A percentile compares a stretch with the other conserved stretches of the same genome.
phyloP scores from a whole-genome alignment of 2,888 invertebrate genomes.

The Fragum fragum region DNA sequence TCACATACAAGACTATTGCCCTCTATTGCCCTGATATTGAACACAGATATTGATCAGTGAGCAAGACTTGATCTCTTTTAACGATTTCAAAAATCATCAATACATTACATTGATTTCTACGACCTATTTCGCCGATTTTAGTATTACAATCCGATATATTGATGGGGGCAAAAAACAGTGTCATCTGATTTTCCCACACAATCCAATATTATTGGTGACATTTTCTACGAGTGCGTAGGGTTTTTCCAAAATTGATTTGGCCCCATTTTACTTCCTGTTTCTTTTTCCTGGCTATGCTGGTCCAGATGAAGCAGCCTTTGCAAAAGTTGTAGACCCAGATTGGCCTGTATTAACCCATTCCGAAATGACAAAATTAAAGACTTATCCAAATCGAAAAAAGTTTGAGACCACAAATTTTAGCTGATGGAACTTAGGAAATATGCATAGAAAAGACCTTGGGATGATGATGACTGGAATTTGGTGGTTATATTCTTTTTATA shows the following conservation, averaged over 20 bases:
- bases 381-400: too few relatives aligned
- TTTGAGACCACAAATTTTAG: too few relatives aligned
- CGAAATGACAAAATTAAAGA: too few relatives aligned
- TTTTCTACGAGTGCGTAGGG: background rate
- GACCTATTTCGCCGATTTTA: conserved; percentile 28
- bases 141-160: conserved; percentile 41
- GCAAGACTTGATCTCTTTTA: conserved; percentile 14
- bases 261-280: conserved; percentile 8
- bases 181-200: conserved; percentile 24
- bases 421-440: too few relatives aligned
- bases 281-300: background rate
- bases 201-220: conserved; percentile 27
- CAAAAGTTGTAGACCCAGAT: background rate
- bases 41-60: background rate
- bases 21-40: conserved; percentile 19
- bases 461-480: too few relatives aligned
- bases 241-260: conserved; percentile 22
- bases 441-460: too few relatives aligned
- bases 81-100: conserved; percentile 49
- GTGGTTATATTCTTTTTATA: too few relatives aligned
- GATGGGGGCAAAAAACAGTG: conserved; percentile 28
- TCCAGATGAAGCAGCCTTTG: background rate
- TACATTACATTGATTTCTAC: conserved; percentile 63
- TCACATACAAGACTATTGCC: conserved; percentile 42
- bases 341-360: background rate